Conservation (phyloP, 2,888 invertebrate species). For the Mechanitis messenoides region DNA sequence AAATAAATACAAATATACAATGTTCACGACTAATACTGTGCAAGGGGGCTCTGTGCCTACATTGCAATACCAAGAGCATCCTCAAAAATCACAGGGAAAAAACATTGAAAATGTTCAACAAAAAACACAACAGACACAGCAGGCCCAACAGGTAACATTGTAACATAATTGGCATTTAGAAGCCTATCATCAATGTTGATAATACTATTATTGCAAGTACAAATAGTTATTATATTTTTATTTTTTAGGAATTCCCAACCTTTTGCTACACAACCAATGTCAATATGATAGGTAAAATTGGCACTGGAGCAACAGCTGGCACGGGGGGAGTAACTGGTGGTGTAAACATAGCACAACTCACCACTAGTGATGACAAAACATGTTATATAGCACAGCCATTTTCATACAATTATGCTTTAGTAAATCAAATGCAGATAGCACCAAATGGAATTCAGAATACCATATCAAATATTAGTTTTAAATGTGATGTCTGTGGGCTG, state of each 20-base stretch:
- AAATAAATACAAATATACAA: slow-evolving; percentile 39
- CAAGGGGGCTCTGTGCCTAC: slow-evolving; percentile 78
- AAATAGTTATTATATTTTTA: background rate
- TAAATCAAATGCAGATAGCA: slow-evolving; percentile 90
- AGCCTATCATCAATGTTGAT: no score
- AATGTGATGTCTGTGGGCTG: slow-evolving; percentile 91
- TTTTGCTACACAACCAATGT: slow-evolving; percentile 83
- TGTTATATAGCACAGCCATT: slow-evolving; percentile 86
- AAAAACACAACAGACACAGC: slow-evolving; percentile 73
- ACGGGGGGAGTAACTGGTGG: slow-evolving; percentile 68
- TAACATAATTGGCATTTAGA: background rate
- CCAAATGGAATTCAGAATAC: slow-evolving; percentile 81
- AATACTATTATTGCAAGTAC: no score
- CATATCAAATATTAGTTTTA: slow-evolving; percentile 89
- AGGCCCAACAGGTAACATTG: slow-evolving; percentile 42
- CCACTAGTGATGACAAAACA: slow-evolving; percentile 80
- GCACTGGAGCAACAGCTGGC: slow-evolving; percentile 58
- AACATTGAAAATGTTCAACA: slow-evolving; percentile 79
- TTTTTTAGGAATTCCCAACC: slow-evolving; percentile 79
- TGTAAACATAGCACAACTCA: slow-evolving; percentile 83
- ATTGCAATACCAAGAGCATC: slow-evolving; percentile 82
- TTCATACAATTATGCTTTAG: slow-evolving; percentile 88
- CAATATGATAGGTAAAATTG: slow-evolving; percentile 81
- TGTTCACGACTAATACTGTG: slow-evolving; percentile 79
- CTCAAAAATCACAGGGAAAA: slow-evolving; percentile 78